These are phyloP conservation scores for Drosophila setifemur DNA, from an alignment of 1,140 invertebrate species.

Conservation along the genomic window DNA sequence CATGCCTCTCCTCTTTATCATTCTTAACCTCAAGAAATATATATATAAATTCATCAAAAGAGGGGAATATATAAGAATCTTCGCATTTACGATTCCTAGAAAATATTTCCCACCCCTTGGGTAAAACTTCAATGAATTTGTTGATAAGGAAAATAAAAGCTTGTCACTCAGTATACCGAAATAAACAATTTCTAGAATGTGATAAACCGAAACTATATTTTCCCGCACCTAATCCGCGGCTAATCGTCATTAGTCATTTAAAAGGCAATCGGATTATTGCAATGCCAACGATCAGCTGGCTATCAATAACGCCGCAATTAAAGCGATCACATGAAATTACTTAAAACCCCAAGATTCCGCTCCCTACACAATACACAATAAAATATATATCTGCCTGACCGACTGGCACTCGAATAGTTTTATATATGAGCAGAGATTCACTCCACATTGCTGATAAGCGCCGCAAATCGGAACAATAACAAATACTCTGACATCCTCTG, in stretches of 20 bases:
- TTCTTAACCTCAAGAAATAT: too few relatives aligned
- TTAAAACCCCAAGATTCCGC: neutral
- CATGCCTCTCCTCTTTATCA: too few relatives aligned
- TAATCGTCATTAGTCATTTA: neutral
- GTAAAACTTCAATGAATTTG: too few relatives aligned
- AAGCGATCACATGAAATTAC: constrained; percentile 8
- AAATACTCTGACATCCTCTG: neutral
- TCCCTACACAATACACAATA: neutral
- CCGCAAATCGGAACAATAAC: constrained; percentile 31
- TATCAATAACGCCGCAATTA: neutral
- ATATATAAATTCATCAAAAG: too few relatives aligned
- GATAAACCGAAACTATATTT: too few relatives aligned
- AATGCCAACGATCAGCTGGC: neutral
- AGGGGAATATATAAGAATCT: too few relatives aligned
- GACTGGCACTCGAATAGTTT: neutral
- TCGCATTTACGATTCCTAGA: too few relatives aligned
- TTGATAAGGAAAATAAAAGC: too few relatives aligned
- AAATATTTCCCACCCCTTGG: too few relatives aligned
- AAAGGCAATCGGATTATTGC: neutral
- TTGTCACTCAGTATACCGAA: too few relatives aligned
- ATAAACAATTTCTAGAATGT: too few relatives aligned
- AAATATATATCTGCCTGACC: constrained; percentile 2
- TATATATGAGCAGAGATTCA: constrained; percentile 13
- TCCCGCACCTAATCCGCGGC: too few relatives aligned
- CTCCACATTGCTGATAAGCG: constrained; percentile 22